A percentile compares a stretch with the other conserved stretches of the same genome.
Conservation (phyloP, 2,888 invertebrate species). For the Hyalella azteca region DNA sequence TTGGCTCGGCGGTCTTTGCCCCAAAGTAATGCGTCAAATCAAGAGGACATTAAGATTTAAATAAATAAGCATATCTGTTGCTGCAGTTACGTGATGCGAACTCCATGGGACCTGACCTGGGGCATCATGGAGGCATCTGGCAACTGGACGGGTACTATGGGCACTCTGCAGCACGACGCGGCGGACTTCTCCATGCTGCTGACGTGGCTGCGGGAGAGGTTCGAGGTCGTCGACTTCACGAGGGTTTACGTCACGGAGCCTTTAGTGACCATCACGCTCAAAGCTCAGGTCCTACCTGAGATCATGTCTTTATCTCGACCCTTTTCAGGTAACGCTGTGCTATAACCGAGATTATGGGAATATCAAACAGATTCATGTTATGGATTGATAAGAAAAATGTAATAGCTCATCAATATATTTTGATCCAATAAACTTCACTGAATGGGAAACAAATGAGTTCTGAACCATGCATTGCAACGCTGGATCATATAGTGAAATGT, state of each 20-base stretch:
- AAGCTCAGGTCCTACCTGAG: conserved; percentile 41
- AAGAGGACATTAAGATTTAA: no score
- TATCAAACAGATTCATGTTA: no score
- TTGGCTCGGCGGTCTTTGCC: no score
- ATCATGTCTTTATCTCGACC: conserved; percentile 46
- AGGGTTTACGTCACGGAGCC: conserved; percentile 46
- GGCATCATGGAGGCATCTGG: conserved; percentile 39
- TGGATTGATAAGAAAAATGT: no score
- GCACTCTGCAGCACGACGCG: conserved; percentile 46
- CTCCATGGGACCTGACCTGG: conserved; percentile 49
- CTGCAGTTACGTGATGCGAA: conserved; percentile 40
- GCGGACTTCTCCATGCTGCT: conserved; percentile 53
- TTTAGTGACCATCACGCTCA: conserved; percentile 45
- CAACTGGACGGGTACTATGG: conserved; percentile 53
- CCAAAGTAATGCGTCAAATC: no score
- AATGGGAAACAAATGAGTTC: no score
- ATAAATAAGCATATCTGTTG: no score
- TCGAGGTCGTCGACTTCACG: conserved; percentile 45
- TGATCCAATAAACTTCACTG: no score
- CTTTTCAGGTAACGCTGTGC: conserved; percentile 41
- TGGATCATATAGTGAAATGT: no score
- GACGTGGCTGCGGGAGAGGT: conserved; percentile 42
- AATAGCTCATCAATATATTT: no score
- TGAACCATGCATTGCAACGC: no score
- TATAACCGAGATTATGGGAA: no score